Conservation (phyloP, 2,797 vertebrate genomes). For the Trachops cirrhosus region DNA sequence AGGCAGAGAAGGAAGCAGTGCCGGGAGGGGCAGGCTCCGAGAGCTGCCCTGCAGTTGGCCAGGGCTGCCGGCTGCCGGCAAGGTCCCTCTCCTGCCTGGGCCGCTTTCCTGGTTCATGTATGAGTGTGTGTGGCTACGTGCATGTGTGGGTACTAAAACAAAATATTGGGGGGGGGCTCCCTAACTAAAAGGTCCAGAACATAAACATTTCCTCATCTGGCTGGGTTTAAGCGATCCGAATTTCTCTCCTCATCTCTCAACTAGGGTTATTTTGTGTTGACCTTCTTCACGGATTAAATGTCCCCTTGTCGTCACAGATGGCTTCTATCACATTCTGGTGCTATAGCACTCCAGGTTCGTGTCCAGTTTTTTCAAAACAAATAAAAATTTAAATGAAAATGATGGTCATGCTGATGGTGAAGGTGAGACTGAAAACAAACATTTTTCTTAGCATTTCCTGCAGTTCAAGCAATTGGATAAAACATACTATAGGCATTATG, state of each 20-base stretch:
- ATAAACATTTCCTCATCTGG: background rate
- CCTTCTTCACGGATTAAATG: background rate
- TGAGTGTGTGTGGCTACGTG: background rate
- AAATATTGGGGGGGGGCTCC: background rate
- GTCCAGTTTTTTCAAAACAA: background rate
- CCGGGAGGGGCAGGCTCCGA: background rate
- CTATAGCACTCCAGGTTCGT: background rate
- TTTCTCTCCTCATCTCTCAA: background rate
- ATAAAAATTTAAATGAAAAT: background rate
- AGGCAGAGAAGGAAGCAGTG: rapidly evolving
- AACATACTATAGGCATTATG: background rate
- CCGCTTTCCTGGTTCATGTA: background rate
- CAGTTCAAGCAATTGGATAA: background rate
- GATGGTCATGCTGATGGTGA: background rate
- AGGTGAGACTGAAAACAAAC: background rate
- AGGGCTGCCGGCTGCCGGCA: background rate
- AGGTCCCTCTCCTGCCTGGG: background rate
- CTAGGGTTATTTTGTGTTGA: background rate
- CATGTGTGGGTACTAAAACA: background rate
- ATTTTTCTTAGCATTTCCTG: background rate
- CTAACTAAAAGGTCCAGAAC: background rate
- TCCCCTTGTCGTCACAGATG: background rate
- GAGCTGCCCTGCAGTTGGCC: background rate
- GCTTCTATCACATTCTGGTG: background rate
- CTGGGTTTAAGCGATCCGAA: background rate